These are phyloP conservation scores for Crotalus horridus DNA, from an alignment of 2,113 vertebrate genomes.

Conservation along the genomic window DNA sequence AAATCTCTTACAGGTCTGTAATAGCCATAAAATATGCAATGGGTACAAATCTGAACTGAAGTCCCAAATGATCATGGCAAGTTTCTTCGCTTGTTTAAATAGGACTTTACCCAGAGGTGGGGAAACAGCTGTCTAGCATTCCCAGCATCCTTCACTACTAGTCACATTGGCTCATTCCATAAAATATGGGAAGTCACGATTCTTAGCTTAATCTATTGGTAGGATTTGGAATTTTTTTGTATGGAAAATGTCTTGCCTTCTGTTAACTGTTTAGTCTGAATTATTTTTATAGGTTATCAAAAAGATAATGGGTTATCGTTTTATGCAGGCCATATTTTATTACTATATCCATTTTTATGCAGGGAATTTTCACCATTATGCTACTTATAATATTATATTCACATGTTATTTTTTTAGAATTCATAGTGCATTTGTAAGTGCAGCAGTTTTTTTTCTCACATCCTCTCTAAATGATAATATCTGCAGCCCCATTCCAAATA, in stretches of 20 bases:
- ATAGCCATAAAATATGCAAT: not conserved
- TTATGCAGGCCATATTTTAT: not conserved
- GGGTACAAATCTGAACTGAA: not conserved
- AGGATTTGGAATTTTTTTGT: not conserved
- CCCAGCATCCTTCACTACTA: not conserved
- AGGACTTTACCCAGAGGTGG: not conserved
- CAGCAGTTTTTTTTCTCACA: not conserved
- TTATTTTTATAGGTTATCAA: not conserved
- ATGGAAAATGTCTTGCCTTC: not conserved
- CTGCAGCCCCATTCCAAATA: not conserved
- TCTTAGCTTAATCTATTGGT: not conserved
- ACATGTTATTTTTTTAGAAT: not conserved
- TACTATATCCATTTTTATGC: not conserved
- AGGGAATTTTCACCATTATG: not conserved
- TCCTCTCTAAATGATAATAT: not conserved
- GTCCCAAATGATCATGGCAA: not conserved
- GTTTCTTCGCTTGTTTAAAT: not conserved
- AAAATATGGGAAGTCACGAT: not conserved
- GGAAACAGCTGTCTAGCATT: not conserved
- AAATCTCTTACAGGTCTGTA: not conserved
- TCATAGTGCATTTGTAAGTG: not conserved
- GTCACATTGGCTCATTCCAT: not conserved
- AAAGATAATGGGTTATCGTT: not conserved
- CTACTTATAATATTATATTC: not conserved
- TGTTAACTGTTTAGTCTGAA: not conserved